phyloP scores from a whole-genome alignment of 2,888 invertebrate genomes.

The Zygogramma bicolorata region DNA sequence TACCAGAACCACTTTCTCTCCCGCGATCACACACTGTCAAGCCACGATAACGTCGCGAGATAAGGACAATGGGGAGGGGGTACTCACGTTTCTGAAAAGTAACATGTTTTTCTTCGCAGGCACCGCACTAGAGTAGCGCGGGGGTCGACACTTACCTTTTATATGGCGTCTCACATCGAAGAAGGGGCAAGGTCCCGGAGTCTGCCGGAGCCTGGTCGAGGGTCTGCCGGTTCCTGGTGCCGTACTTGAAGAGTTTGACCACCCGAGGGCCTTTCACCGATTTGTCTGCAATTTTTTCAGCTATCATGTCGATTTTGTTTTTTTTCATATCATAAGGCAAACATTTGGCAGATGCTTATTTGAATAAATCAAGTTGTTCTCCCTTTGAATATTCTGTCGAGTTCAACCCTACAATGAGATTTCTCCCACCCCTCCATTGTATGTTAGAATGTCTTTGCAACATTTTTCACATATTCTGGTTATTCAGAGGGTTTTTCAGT shows the following conservation, averaged over 20 bases:
- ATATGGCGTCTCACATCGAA: slow-evolving; percentile 59
- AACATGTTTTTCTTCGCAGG: slow-evolving; percentile 61
- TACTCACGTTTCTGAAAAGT: slow-evolving; percentile 64
- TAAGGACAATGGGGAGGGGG: slow-evolving; percentile 27
- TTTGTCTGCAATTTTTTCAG: not conserved
- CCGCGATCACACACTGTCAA: slow-evolving; percentile 1
- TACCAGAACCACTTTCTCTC: not conserved
- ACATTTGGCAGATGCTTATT: no score
- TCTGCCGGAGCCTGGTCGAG: slow-evolving; percentile 57
- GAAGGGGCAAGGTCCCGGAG: slow-evolving; percentile 66
- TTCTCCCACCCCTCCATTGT: no score
- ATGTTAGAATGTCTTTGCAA: no score
- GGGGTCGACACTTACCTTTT: slow-evolving; percentile 64
- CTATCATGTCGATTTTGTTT: no score
- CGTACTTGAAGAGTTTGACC: slow-evolving; percentile 26
- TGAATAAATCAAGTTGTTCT: no score
- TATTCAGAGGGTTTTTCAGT: no score
- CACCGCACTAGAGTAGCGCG: slow-evolving; percentile 65
- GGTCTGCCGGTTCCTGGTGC: slow-evolving; percentile 56
- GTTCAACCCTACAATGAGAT: no score
- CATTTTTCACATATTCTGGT: no score
- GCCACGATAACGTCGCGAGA: slow-evolving; percentile 15
- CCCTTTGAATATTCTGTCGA: no score
- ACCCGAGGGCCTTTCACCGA: slow-evolving; percentile 11
- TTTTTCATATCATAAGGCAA: not conserved